These are phyloP conservation scores for Spodoptera picta DNA, from an alignment of 2,888 invertebrate species.

Conservation along the genomic window DNA sequence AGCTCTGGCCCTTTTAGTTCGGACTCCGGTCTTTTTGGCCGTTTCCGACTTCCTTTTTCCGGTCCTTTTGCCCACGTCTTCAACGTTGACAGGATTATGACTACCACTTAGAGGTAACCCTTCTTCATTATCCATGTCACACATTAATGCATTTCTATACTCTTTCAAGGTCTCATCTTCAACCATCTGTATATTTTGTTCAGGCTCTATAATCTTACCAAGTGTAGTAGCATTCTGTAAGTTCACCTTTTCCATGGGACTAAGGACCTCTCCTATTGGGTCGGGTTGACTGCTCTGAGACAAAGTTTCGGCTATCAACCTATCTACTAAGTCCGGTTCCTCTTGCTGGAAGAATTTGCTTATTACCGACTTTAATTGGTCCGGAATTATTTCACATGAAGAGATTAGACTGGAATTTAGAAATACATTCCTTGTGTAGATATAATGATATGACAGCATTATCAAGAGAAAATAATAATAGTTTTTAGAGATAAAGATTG, in stretches of 20 bases:
- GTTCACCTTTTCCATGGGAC: conserved; percentile 66
- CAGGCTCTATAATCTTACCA: conserved; percentile 60
- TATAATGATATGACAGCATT: no score
- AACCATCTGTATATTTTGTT: conserved; percentile 15
- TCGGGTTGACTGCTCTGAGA: conserved; percentile 66
- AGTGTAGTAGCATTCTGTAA: conserved; percentile 65
- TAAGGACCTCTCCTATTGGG: conserved; percentile 68
- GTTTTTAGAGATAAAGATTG: no score
- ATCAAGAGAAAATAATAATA: no score
- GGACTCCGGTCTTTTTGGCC: conserved; percentile 57
- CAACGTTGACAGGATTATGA: conserved; percentile 65
- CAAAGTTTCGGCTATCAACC: conserved; percentile 67
- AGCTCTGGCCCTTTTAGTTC: conserved; percentile 58
- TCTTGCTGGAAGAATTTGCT: conserved; percentile 62
- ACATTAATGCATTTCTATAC: conserved; percentile 67
- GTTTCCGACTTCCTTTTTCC: conserved; percentile 63
- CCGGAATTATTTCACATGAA: conserved; percentile 59
- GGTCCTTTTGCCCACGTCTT: conserved; percentile 55
- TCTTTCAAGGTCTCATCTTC: conserved; percentile 67
- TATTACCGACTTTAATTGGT: conserved; percentile 60
- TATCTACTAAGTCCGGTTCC: conserved; percentile 63
- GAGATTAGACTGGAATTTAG: conserved; percentile 55
- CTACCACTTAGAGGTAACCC: conserved; percentile 64
- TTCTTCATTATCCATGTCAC: conserved; percentile 55
- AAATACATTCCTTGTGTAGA: neutral